Evolutionary conservation across 2,888 invertebrate genomes (phyloP).

Genomic region (Cosmopolites sordidus): DNA sequence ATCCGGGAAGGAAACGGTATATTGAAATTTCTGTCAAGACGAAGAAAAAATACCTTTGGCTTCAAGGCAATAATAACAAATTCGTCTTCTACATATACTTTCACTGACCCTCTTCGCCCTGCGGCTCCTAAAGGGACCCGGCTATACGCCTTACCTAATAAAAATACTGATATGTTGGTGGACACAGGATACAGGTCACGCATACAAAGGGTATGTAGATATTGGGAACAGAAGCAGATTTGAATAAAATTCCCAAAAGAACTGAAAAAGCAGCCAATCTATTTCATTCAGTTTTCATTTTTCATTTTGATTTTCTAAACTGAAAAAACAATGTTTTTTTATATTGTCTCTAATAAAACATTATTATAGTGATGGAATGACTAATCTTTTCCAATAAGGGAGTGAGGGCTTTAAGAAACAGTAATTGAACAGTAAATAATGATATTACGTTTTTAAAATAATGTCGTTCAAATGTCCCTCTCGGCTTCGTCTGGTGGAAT

Average conservation of each 20-base stretch:
- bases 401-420: no score
- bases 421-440: no score
- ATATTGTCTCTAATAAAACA: no score
- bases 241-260: background rate
- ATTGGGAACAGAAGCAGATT: constrained; percentile 11
- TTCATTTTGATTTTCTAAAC: no score
- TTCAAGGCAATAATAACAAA: constrained; percentile 16
- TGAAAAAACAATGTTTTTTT: no score
- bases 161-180: constrained; percentile 44
- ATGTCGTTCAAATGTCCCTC: no score
- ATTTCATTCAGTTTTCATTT: no score
- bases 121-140: constrained; percentile 37
- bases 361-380: no score
- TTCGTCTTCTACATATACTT: constrained; percentile 17
- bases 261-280: background rate
- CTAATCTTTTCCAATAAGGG: no score
- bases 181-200: constrained; percentile 41
- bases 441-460: no score
- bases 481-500: no score
- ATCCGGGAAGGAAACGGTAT: background rate
- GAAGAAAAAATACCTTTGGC: constrained; percentile 1
- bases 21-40: background rate
- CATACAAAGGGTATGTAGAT: constrained; percentile 34
- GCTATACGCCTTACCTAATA: constrained; percentile 42
- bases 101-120: constrained; percentile 25